These are phyloP conservation scores for Caenorhabditis sulstoni DNA, from an alignment of 2,888 invertebrate species.

Conservation along the genomic window DNA sequence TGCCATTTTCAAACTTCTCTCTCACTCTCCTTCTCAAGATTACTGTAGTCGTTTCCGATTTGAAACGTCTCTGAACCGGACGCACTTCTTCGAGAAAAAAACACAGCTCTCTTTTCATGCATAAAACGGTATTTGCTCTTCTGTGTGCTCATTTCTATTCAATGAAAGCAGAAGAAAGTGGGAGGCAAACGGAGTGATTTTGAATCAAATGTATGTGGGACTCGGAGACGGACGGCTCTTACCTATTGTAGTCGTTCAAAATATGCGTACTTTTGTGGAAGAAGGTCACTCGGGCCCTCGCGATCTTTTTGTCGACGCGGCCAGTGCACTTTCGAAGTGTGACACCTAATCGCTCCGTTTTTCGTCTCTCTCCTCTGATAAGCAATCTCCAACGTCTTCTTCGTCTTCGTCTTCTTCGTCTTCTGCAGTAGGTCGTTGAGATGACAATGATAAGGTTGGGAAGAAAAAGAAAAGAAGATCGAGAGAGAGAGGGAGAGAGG, in stretches of 20 bases:
- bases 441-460: conserved; percentile 33
- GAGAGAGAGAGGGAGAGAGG: background rate
- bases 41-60: background rate
- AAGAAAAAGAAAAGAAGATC: too few species aligned
- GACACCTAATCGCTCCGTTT: conserved; percentile 11
- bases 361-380: background rate
- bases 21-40: background rate
- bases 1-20: background rate
- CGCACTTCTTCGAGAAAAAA: too few species aligned
- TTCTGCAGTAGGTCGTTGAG: conserved; percentile 15
- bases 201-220: conserved; percentile 24
- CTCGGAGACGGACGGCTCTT: too few species aligned
- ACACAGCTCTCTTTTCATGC: conserved; percentile 1
- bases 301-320: background rate
- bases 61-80: background rate
- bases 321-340: conserved; percentile 24
- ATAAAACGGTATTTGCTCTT: conserved; percentile 29
- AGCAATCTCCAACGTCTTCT: background rate
- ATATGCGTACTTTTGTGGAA: too few species aligned
- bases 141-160: conserved; percentile 41
- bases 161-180: conserved; percentile 18
- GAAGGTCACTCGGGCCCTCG: conserved; percentile 39
- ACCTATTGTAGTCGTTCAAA: conserved; percentile 20
- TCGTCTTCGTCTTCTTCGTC: too few species aligned
- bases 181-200: conserved; percentile 16